Evolutionary conservation across 2,888 invertebrate species (phyloP).

Genomic region (Plutella xylostella): DNA sequence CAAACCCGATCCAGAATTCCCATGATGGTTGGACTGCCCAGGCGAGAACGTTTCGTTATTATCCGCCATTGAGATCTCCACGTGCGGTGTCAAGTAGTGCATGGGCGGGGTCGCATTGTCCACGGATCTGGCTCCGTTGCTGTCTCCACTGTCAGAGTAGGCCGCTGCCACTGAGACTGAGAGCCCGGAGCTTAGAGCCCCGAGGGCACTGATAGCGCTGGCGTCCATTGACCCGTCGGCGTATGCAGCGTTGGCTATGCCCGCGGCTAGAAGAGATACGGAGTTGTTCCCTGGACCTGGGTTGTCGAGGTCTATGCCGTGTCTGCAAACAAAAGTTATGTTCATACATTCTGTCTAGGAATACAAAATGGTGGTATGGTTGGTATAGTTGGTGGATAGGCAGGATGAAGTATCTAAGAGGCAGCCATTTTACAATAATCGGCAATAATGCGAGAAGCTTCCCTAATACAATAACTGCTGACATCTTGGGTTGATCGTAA

Average conservation of each 20-base stretch:
- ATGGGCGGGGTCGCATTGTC: slow-evolving; percentile 91
- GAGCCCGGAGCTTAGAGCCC: slow-evolving; percentile 71
- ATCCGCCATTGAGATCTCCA: slow-evolving; percentile 91
- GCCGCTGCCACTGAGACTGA: slow-evolving; percentile 78
- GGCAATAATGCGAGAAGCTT: too few relatives aligned
- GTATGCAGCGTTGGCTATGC: slow-evolving; percentile 71
- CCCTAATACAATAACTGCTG: too few relatives aligned
- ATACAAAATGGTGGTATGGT: not conserved
- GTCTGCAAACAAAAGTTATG: slow-evolving; percentile 81
- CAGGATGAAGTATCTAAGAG: too few relatives aligned
- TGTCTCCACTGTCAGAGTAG: slow-evolving; percentile 87
- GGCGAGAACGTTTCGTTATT: slow-evolving; percentile 78
- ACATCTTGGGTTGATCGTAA: too few relatives aligned
- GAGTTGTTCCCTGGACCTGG: slow-evolving; percentile 86
- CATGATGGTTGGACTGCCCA: slow-evolving; percentile 52
- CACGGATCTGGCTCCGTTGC: slow-evolving; percentile 81
- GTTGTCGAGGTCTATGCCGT: slow-evolving; percentile 91
- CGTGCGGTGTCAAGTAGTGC: slow-evolving; percentile 92
- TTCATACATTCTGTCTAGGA: not conserved
- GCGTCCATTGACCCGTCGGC: slow-evolving; percentile 67
- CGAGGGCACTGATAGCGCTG: slow-evolving; percentile 61
- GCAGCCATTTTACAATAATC: too few relatives aligned
- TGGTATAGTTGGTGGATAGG: too few relatives aligned
- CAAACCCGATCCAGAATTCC: slow-evolving; percentile 21
- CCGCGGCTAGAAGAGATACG: slow-evolving; percentile 78